These are phyloP conservation scores for Bombus sylvicola DNA, from an alignment of 1,140 invertebrate species.

Conservation along the genomic window DNA sequence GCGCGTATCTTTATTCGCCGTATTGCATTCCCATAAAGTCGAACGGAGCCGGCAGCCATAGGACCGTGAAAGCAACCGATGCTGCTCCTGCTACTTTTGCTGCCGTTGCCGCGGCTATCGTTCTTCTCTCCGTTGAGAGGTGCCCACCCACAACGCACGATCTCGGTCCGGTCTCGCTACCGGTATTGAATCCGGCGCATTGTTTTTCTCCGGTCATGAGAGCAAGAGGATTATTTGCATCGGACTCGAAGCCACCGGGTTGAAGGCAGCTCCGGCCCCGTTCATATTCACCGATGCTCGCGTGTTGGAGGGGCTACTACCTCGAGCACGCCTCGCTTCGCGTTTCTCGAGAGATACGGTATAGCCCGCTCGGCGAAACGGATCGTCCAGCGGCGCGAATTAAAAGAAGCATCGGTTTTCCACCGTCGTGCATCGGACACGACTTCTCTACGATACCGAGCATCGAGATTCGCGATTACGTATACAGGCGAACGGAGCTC, in stretches of 20 bases:
- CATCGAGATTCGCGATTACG: background rate
- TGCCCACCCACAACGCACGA: conserved; percentile 83
- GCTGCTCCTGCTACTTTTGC: conserved; percentile 64
- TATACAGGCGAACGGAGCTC: background rate
- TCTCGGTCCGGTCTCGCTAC: conserved; percentile 78
- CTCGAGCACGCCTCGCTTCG: conserved; percentile 6
- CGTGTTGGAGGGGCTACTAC: conserved; percentile 16
- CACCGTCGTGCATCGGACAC: too few species aligned
- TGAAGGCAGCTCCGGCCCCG: conserved; percentile 47
- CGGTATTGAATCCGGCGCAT: conserved; percentile 82
- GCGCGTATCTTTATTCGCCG: conserved; percentile 73
- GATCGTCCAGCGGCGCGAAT: conserved; percentile 4
- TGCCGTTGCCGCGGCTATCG: conserved; percentile 69
- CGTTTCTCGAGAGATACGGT: conserved; percentile 14
- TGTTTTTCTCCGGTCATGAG: conserved; percentile 81
- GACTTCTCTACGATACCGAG: background rate
- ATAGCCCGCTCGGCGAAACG: too few species aligned
- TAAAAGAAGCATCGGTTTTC: background rate
- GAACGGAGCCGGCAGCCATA: conserved; percentile 67
- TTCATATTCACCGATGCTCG: conserved; percentile 51
- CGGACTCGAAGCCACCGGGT: conserved; percentile 58
- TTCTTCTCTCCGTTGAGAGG: conserved; percentile 67
- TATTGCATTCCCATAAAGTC: conserved; percentile 78
- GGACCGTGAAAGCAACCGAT: conserved; percentile 72
- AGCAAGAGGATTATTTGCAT: conserved; percentile 81